Conservation (phyloP, 2,888 invertebrate genomes). For the Ptilodon capucinus region DNA sequence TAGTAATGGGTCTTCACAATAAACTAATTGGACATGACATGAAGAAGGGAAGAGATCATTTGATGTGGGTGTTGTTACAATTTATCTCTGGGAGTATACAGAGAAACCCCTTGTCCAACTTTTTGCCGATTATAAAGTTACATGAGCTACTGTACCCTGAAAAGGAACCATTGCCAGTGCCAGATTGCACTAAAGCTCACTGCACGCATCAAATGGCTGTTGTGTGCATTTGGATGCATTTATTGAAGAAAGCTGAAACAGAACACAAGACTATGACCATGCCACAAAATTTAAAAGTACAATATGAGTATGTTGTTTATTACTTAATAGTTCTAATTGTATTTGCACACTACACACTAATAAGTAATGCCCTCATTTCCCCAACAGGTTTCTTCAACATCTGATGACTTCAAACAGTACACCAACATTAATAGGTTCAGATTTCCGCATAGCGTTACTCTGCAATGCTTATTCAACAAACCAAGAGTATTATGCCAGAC, state of each 20-base stretch:
- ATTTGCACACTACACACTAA: background rate
- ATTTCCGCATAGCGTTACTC: slow-evolving; percentile 94
- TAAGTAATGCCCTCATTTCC: background rate
- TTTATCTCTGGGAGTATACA: slow-evolving; percentile 98
- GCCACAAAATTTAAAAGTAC: slow-evolving; percentile 91
- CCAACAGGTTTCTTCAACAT: slow-evolving; percentile 91
- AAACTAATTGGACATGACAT: slow-evolving; percentile 91
- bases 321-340: background rate
- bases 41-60: slow-evolving; percentile 95
- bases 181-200: slow-evolving; percentile 93
- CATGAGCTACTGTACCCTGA: slow-evolving; percentile 97
- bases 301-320: slow-evolving; percentile 88
- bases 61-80: slow-evolving; percentile 99
- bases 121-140: slow-evolving; percentile 93
- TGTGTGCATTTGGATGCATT: slow-evolving; percentile 98
- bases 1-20: slow-evolving; percentile 94
- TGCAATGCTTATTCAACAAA: slow-evolving; percentile 98
- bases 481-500: slow-evolving; percentile 94
- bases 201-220: slow-evolving; percentile 96
- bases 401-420: slow-evolving; percentile 88
- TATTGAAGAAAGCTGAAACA: slow-evolving; percentile 95
- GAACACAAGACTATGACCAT: slow-evolving; percentile 92
- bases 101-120: slow-evolving; percentile 94
- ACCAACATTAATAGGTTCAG: slow-evolving; percentile 89
- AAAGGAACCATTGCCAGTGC: slow-evolving; percentile 93